Evolutionary conservation across 2,888 invertebrate genomes (phyloP), one percentile per base, ranked within the genome.

Genomic region (Brachypalpus laphriformis): DNA sequence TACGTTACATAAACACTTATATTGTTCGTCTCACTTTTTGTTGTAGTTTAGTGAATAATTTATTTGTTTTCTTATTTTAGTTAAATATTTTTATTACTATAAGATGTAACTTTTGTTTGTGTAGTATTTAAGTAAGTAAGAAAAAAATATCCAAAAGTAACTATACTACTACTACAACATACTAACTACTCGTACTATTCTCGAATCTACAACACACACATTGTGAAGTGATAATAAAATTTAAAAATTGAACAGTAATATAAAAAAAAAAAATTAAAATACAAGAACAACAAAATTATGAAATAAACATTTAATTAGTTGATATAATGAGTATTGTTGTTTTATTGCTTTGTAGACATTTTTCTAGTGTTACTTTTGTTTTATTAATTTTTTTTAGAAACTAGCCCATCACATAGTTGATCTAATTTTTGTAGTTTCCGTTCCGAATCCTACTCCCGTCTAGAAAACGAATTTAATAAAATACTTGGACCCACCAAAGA

Each of bases 181-280:
- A 85, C 83, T 85, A 85, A 81, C 81, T 75, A 81, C 71, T 85
- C 81, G 65, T 71, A 85, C 66, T 85, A 81, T 66, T 85, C 75
- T 80, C 65, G 70, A 81, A 75, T 85, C 85, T 85, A 81, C 70
- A 66, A 76, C 70, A 81, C 85, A 85, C 71, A 80, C 75, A 85
- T 76, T 85, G 85, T 85, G 81, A 85, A 81, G 85, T 85, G 85
- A 85, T 85, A 85, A 85, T 85, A 85, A 82, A 66, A 71, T 54
- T 74, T 34, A 68, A 76, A 66, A 72, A 63, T 70, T 51, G 11
- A 61, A 68, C 16, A 71, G 42, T n/a, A n/a, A n/a, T n/a, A n/a
- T n/a, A n/a, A 42, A 61, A 66, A 51, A 56, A 45, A 3, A 25
- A 16, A 9, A 34, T 3, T 51, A 34, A 66, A 51, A 57, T 20